phyloP scores from a whole-genome alignment of 2,113 vertebrate species.

The Edolisoma coerulescens region DNA sequence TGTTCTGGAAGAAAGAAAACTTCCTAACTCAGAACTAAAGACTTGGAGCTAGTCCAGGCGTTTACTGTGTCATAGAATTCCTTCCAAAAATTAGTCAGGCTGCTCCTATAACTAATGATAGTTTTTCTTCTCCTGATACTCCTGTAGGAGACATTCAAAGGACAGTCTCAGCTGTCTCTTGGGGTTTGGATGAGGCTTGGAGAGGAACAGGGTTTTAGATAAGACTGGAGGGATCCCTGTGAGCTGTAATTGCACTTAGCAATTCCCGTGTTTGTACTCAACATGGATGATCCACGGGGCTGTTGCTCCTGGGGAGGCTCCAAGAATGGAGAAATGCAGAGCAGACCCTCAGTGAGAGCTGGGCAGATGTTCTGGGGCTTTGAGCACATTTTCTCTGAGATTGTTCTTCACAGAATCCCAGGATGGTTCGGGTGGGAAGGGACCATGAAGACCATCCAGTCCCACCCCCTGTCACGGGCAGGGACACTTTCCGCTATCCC shows the following conservation, averaged over 20 bases:
- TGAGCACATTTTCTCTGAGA: not conserved
- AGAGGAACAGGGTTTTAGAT: not conserved
- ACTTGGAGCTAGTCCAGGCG: not conserved
- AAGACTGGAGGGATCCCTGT: not conserved
- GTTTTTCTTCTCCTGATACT: not conserved
- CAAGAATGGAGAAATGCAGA: not conserved
- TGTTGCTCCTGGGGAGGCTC: not conserved
- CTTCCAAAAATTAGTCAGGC: not conserved
- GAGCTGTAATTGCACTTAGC: not conserved
- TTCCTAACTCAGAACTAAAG: not conserved
- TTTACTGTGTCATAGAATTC: not conserved
- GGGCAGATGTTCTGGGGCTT: not conserved
- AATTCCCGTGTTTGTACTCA: not conserved
- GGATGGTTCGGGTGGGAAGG: not conserved
- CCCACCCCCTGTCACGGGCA: not conserved
- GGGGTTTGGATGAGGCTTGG: not conserved
- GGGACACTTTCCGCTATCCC: fast-evolving
- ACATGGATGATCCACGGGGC: not conserved
- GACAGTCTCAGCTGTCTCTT: not conserved
- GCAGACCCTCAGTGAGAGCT: not conserved
- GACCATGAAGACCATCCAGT: not conserved
- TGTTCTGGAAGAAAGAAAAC: not conserved
- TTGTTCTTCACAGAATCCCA: not conserved
- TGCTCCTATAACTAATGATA: not conserved
- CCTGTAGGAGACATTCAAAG: not conserved